Conservation (phyloP, 2,113 vertebrate species). For the Prolemur simus region DNA sequence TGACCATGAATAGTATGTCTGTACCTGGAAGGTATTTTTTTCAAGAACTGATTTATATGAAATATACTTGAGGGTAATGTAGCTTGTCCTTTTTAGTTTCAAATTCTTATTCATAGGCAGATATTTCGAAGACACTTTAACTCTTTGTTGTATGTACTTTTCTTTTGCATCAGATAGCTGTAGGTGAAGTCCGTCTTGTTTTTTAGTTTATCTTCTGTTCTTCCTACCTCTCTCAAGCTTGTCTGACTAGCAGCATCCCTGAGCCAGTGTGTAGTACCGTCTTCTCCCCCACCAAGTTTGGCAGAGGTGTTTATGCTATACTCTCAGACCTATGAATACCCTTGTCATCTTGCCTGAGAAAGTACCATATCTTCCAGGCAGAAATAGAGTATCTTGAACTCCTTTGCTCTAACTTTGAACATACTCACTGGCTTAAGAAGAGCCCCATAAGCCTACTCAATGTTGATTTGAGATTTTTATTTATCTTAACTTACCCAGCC, state of each 20-base stretch:
- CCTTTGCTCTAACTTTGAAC: neutral
- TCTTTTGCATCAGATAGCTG: conserved; percentile 44
- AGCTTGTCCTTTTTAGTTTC: conserved; percentile 77
- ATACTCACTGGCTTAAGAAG: neutral
- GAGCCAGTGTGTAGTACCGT: neutral
- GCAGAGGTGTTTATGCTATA: neutral
- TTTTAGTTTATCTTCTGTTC: conserved; percentile 5
- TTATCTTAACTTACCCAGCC: neutral
- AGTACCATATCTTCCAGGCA: neutral
- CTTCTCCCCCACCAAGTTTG: neutral
- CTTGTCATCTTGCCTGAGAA: neutral
- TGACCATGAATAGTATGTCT: conserved; percentile 80
- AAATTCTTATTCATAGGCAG: conserved; percentile 62
- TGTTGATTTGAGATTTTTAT: conserved; percentile 46
- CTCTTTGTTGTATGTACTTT: conserved; percentile 71
- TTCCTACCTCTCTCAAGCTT: neutral
- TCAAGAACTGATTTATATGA: conserved; percentile 81
- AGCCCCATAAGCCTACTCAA: neutral
- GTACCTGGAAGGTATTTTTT: conserved; percentile 84
- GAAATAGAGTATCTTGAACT: neutral
- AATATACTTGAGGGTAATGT: conserved; percentile 75
- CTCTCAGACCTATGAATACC: neutral
- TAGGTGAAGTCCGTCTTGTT: neutral
- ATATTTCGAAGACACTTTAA: conserved; percentile 66
- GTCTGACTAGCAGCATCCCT: neutral